Evolutionary conservation across 1,140 invertebrate species (phyloP).

Genomic region (Campoletis sonorensis): DNA sequence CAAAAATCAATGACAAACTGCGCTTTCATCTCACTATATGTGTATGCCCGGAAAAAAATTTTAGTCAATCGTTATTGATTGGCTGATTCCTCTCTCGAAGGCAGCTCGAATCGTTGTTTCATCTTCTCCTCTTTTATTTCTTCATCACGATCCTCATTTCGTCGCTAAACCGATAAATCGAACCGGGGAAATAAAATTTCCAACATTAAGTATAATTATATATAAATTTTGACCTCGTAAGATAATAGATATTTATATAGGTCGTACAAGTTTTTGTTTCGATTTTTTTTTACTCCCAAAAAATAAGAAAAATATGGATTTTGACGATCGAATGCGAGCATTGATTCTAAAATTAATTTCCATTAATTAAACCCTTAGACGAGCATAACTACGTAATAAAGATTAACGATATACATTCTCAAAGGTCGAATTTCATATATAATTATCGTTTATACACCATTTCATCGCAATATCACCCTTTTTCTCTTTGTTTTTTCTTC

Average conservation of each 20-base stretch:
- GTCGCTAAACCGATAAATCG: neutral
- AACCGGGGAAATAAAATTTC: conserved; percentile 17
- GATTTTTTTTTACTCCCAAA: neutral
- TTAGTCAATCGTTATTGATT: conserved; percentile 60
- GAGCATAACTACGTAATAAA: neutral
- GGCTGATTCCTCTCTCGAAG: conserved; percentile 49
- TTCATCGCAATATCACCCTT: neutral
- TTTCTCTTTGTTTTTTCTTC: neutral
- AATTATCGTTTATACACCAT: neutral
- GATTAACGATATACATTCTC: neutral
- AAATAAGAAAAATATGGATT: neutral
- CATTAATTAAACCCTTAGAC: neutral
- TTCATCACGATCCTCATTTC: conserved; percentile 7
- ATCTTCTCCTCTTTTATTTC: neutral
- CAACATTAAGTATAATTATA: neutral
- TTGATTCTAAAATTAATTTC: neutral
- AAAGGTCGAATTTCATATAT: conserved; percentile 5
- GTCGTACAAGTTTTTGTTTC: neutral
- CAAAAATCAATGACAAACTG: neutral
- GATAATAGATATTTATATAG: conserved; percentile 18
- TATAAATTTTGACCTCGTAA: conserved; percentile 5
- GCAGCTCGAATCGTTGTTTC: conserved; percentile 59
- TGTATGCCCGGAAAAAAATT: conserved; percentile 34
- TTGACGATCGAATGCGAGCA: neutral
- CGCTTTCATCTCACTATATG: neutral